phyloP scores from a whole-genome alignment of 2,797 vertebrate genomes.

The Rhinoraja longicauda region DNA sequence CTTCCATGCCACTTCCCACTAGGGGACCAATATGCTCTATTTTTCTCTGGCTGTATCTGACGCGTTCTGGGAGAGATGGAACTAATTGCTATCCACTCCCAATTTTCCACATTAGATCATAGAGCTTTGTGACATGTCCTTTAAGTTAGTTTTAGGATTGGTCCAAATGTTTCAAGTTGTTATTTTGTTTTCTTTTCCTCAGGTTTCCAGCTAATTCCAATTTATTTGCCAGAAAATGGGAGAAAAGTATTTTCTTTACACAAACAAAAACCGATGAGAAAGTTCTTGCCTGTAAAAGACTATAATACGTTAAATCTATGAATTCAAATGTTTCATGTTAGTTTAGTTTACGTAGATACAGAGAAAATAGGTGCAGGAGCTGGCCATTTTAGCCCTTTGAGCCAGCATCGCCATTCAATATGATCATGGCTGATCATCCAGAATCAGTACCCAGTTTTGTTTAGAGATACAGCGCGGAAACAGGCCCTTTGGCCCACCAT shows the following conservation, averaged over 20 bases:
- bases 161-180: not conserved
- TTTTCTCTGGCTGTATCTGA: not conserved
- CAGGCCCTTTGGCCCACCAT: too few species aligned
- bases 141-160: not conserved
- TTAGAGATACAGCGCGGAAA: too few species aligned
- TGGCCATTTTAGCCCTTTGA: too few species aligned
- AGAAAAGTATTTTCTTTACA: not conserved
- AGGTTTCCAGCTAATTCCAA: not conserved
- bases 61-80: not conserved
- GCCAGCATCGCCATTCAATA: too few species aligned
- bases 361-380: too few species aligned
- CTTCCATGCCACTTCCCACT: not conserved
- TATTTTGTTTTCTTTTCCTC: not conserved
- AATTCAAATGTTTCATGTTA: not conserved
- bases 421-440: too few species aligned
- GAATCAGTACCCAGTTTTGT: too few species aligned
- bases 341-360: too few species aligned
- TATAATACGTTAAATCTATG: not conserved
- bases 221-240: not conserved
- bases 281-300: not conserved
- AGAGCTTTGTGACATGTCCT: not conserved
- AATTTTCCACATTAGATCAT: constrained; percentile 24
- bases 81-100: not conserved
- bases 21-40: too few species aligned
- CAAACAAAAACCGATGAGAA: not conserved